A percentile compares a stretch with the other conserved stretches of the same genome.
Evolutionary conservation across 2,113 vertebrate species (phyloP).

Genomic region (Struthio camelus): DNA sequence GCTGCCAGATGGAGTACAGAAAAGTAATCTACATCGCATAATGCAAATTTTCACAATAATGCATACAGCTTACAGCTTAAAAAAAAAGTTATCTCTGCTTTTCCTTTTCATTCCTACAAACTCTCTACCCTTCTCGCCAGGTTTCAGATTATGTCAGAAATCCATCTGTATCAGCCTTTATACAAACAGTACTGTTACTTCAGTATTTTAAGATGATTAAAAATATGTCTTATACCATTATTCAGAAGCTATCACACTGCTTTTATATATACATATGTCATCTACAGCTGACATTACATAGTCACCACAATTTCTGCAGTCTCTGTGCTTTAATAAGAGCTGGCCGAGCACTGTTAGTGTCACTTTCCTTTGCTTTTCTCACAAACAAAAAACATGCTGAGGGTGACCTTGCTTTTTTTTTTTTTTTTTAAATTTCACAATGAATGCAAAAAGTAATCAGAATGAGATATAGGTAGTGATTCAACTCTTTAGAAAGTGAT

Average conservation of each 20-base stretch:
- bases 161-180: neutral
- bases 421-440: slow-evolving; percentile 60
- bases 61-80: neutral
- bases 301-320: neutral
- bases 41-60: slow-evolving; percentile 12
- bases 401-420: slow-evolving; percentile 70
- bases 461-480: slow-evolving; percentile 60
- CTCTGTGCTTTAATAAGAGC: neutral
- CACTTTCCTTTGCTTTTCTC: neutral
- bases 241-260: neutral
- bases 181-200: neutral
- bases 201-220: neutral
- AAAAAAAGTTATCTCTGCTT: neutral
- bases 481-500: slow-evolving; percentile 74
- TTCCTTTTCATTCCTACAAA: neutral
- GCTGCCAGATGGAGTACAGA: slow-evolving; percentile 44
- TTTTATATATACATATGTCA: neutral
- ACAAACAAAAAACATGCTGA: slow-evolving; percentile 7
- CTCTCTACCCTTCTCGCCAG: neutral
- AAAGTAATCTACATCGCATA: slow-evolving; percentile 22
- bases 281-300: neutral
- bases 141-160: neutral
- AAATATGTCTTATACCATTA: neutral
- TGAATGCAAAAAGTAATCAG: slow-evolving; percentile 73
- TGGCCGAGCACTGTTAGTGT: neutral